These are phyloP conservation scores for Anthophora plumipes DNA, from an alignment of 2,888 invertebrate genomes.

Conservation along the genomic window DNA sequence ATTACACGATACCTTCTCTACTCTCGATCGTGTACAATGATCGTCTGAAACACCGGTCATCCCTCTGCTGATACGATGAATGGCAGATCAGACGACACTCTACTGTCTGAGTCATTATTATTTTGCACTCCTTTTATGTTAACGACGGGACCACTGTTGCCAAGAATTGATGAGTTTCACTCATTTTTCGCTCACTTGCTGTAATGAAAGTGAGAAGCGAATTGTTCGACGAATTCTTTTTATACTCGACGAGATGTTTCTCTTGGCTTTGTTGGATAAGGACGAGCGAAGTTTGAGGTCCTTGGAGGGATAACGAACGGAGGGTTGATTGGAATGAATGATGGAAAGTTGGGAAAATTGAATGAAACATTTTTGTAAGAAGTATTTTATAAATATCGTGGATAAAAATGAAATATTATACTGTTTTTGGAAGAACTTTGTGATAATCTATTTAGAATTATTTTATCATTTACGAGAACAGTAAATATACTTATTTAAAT, in stretches of 20 bases:
- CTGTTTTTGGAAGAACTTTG: no score
- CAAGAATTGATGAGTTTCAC: no score
- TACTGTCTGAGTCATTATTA: neutral
- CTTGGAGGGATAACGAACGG: neutral
- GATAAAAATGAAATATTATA: neutral
- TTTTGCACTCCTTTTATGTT: constrained; percentile 1
- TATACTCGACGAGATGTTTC: neutral
- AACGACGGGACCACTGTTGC: neutral
- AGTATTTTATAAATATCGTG: neutral
- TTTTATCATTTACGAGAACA: no score
- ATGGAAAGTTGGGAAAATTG: neutral
- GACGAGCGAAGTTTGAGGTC: neutral
- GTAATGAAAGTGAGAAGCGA: neutral
- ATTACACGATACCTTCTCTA: no score
- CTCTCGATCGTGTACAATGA: constrained; percentile 40
- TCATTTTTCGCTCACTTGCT: no score
- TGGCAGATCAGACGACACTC: neutral
- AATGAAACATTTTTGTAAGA: neutral
- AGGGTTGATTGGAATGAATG: neutral
- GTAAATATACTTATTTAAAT: no score
- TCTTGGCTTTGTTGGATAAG: neutral
- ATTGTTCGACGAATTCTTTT: neutral
- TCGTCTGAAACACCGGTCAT: constrained; percentile 23
- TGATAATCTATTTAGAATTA: no score
- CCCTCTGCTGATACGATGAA: neutral